Evolutionary conservation across 2,797 vertebrate genomes (phyloP), one percentile per base, ranked within the genome.

Genomic region (Sebastes alutus): DNA sequence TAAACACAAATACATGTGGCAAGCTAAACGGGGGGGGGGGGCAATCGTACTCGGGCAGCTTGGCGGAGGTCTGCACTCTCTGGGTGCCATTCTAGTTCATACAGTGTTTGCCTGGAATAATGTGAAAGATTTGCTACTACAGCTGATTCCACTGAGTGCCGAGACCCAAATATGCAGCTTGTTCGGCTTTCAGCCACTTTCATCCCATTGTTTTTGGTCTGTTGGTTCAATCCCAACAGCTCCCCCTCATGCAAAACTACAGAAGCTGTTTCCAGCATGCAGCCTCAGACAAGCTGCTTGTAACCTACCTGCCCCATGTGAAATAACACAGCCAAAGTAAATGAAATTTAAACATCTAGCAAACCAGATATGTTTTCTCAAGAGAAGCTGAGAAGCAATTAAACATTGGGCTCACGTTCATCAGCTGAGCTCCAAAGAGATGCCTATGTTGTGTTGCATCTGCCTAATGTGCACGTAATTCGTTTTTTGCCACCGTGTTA

Each of bases 311-410:
- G 54, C 5, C 73, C 70, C 68, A 22, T 65, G 77, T 77, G 80
- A 81, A 86, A 89, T 75, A 79, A 46, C 49, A 52, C 7, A 67
- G 63, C 20, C 66, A 56, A 54, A 59, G 22, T 65, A 80, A 91
- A 83, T 78, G 49, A 69, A 68, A 78, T 85, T 80, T 83, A 69
- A 83, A 69, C 80, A 64, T 81, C 68, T 16, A 35, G 62, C 46
- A 70, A 75, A 7, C 14, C 11, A 46, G 68, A 64, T 62, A 32
- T 25, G 35, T 66, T 66, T 75, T 71, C 72, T 79, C 77, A 16
- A 29, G 80, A 76, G 82, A 30, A 71, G 23, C 16, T 52, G 33
- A 52, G 33, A 73, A 59, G 49, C 63, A 75, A 81, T 75, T 77
- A 77, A 83, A 83, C 58, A 67, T 16, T 42, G 38, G 20, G 35